These are phyloP conservation scores for Lasiurus borealis DNA, from an alignment of 2,113 vertebrate genomes.

Conservation along the genomic window DNA sequence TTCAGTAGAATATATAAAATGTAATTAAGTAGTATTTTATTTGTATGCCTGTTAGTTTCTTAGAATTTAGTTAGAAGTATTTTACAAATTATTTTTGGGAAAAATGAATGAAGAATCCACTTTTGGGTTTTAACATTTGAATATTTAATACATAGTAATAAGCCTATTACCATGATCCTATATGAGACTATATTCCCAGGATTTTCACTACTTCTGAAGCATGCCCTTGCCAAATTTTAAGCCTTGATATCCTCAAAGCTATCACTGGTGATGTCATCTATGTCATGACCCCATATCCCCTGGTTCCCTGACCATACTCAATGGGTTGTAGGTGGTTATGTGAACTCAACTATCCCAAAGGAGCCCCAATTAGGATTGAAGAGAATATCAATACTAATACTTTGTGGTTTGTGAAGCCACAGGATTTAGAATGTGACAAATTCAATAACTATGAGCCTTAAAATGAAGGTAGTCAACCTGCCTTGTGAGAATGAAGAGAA, in stretches of 20 bases:
- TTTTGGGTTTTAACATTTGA: neutral
- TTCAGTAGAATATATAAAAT: neutral
- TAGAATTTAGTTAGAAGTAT: neutral
- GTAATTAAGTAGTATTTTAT: neutral
- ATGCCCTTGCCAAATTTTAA: neutral
- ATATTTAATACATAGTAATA: neutral
- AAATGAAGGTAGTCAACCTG: neutral
- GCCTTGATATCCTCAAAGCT: neutral
- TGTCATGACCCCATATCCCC: too few species aligned
- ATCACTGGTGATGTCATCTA: neutral
- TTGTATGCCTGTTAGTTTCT: neutral
- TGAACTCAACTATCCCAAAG: neutral
- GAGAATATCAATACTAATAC: neutral
- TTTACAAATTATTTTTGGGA: neutral
- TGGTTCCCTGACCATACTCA: neutral
- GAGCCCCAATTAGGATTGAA: neutral
- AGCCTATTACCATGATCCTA: neutral
- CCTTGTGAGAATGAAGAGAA: neutral
- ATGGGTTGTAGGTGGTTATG: neutral
- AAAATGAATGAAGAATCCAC: neutral
- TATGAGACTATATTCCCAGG: neutral
- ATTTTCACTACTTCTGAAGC: neutral
- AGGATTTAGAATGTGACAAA: neutral
- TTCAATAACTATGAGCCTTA: neutral
- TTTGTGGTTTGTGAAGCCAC: neutral